A percentile compares a stretch with the other conserved stretches of the same genome.
Evolutionary conservation across 2,888 invertebrate species (phyloP).

Genomic region (Trachelus troglodyta): DNA sequence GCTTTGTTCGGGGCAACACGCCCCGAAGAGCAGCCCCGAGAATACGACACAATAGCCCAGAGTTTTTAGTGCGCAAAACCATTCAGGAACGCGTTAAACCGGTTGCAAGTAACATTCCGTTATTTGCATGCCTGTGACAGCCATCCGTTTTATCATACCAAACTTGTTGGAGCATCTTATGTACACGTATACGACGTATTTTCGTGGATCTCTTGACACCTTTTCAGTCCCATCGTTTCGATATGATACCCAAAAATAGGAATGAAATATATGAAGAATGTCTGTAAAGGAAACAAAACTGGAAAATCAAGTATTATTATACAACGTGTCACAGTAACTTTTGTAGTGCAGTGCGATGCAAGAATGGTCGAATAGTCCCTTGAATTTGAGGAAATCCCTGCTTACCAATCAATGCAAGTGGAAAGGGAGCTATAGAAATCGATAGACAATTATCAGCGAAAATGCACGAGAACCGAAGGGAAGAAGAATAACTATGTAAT

Average conservation of each 20-base stretch:
- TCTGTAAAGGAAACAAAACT: background rate
- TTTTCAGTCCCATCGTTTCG: background rate
- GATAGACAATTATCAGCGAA: no score
- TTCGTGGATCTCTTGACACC: background rate
- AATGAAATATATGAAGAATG: background rate
- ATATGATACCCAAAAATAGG: background rate
- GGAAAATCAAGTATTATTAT: background rate
- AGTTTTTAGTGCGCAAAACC: background rate
- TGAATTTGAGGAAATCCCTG: background rate
- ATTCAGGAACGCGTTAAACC: conserved; percentile 21
- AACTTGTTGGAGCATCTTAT: background rate
- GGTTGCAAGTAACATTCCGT: conserved; percentile 39
- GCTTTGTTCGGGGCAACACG: background rate
- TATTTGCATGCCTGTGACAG: conserved; percentile 27
- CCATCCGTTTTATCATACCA: background rate
- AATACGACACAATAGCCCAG: background rate
- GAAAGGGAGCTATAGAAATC: background rate
- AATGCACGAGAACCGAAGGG: background rate
- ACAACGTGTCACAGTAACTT: background rate
- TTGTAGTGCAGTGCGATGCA: background rate
- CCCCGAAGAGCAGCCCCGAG: background rate
- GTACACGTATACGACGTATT: background rate
- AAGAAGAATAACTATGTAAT: background rate
- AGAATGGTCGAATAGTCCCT: background rate
- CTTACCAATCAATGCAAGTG: background rate